Evolutionary conservation across 2,888 invertebrate genomes (phyloP), one percentile per base, ranked within the genome.

Genomic region (Pteria penguin): DNA sequence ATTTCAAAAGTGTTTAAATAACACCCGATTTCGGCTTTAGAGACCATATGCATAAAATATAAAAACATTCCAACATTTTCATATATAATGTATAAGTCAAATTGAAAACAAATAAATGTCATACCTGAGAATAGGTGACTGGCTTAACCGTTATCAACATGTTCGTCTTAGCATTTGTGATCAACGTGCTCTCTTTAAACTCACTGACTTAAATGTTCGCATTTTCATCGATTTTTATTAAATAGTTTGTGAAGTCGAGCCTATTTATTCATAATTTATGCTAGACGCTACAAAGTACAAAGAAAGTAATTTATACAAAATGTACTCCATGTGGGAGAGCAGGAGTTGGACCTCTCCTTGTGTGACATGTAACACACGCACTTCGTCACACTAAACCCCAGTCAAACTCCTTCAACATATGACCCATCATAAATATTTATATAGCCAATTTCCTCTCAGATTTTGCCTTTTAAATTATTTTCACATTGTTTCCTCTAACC

Each of bases 121-220:
- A 45, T 45, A 45, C 45, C 45, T 45, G 45, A 8, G 11, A 22
- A 32, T 68, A 68, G 18, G 55, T 57, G 14, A 33, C 32, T 3
- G 57, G 32, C 2, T 33, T n/a, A 29, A 68, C 57, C 11, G 57
- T 57, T 68, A 68, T n/a, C 57, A 68, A 52, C 68, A 68, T 68
- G 22, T 32, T 68, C 22, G 63, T 22, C 18, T 14, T 8, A 8
- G 18, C 45, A 45, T 45, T 18, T 45, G 45, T 45, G 45, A 45
- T 14, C 18, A 8, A 45, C 45, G 8, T 45, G 45, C 8, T 8
- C 45, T 45, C 45, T 45, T 45, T 45, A 45, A 45, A 45, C 45
- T 45, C 8, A 45, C 45, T 8, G 45, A 18, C 45, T 45, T 14
- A 45, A 45, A 45, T 45, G 45, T 45, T 45, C 18, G 45, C 8